Evolutionary conservation across 2,888 invertebrate genomes (phyloP).

Genomic region (Tenthredo distinguenda): DNA sequence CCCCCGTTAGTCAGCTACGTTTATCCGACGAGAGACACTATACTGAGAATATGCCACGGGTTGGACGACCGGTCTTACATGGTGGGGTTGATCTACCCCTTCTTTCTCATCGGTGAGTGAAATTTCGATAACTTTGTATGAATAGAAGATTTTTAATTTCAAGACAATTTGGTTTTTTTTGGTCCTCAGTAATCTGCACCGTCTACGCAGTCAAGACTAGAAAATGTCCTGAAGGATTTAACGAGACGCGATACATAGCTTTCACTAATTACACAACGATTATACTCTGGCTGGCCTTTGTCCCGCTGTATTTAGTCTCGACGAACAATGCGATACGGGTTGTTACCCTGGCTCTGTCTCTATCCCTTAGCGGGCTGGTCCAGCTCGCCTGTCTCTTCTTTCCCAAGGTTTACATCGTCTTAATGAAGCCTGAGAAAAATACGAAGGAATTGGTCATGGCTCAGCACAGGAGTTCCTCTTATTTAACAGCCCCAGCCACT

Average conservation of each 20-base stretch:
- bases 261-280: constrained; percentile 81
- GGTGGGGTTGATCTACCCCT: constrained; percentile 80
- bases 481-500: constrained; percentile 66
- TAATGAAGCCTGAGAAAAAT: constrained; percentile 81
- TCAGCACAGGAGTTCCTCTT: constrained; percentile 71
- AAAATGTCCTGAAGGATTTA: constrained; percentile 82
- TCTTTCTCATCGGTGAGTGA: constrained; percentile 77
- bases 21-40: constrained; percentile 74
- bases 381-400: constrained; percentile 80
- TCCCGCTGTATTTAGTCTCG: constrained; percentile 80
- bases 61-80: constrained; percentile 79
- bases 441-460: constrained; percentile 81
- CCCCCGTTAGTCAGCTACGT: constrained; percentile 77
- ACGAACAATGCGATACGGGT: constrained; percentile 78
- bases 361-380: constrained; percentile 80
- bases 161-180: background rate
- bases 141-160: too few relatives aligned
- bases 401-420: constrained; percentile 81
- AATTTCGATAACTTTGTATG: background rate
- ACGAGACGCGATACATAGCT: constrained; percentile 81
- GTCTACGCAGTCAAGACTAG: constrained; percentile 81
- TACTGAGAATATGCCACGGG: constrained; percentile 76
- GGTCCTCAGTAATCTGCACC: constrained; percentile 77
- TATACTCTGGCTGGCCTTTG: constrained; percentile 81
- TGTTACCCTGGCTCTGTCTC: constrained; percentile 79